Base-by-base conservation (phyloP, 1,140 invertebrate species). In the Zaprionus africanus region DNA sequence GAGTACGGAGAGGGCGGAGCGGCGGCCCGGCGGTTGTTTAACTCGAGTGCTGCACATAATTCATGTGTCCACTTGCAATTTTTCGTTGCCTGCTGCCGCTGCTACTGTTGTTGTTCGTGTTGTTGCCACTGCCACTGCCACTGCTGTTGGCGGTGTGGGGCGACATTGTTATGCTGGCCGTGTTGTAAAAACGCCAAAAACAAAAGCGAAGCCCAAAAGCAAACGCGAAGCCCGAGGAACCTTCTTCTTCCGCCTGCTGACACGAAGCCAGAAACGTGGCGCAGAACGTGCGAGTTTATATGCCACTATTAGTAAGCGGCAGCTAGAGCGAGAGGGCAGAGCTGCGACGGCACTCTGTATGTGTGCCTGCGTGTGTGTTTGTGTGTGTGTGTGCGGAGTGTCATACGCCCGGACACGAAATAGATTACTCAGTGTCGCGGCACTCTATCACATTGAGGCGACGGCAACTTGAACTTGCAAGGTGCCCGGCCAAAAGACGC, bases 21-120 rank as follows among this genome's bases (percentile, higher is more conserved):
- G 28, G 7, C 7, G 31, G 84, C 83, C 83, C 83, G 83, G 67
- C 83, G 84, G 84, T 87, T 88, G 84, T 87, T 87, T 88, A 84
- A 88, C 85, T 88, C 85, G 84, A 88, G 85, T 88, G 85, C 81
- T 90, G 85, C 85, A 88, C 85, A 88, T 88, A 88, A 88, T 88
- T 88, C 84, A 88, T 88, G 84, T 88, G 84, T 88, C 84, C 84
- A 88, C 84, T 90, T 90, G 84, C 85, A 90, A 88, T 88, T 88
- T 88, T 88, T 88, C 84, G 82, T 87, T 74, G 62, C 49, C 46
- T 31, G 28, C 54, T 69, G 22, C 57, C 59, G 19, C 43, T 69
- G 28, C 49, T 65, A 38, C 24, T 64, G 38, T 2, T 57, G 53
- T n/a, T 70, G 58, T 28, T 28, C 6, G 6, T 1, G 26, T 4